These are phyloP conservation scores for Neria commutata DNA, from an alignment of 2,888 invertebrate genomes.

Conservation along the genomic window DNA sequence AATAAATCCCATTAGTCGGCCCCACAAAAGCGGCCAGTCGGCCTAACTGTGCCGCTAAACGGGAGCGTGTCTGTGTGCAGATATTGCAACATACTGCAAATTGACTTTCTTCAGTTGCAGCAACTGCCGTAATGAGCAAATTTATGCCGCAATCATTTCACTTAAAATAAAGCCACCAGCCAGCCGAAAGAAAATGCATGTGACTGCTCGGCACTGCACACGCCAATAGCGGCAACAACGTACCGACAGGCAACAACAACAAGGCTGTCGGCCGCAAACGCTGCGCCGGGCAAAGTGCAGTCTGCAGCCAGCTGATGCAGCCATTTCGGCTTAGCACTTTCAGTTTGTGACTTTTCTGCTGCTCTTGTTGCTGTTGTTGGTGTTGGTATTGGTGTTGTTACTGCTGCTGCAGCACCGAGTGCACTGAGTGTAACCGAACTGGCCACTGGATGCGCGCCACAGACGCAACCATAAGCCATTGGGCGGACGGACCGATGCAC, in stretches of 20 bases:
- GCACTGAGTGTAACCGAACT: not conserved
- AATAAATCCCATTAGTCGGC: too few relatives aligned
- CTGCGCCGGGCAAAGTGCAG: not conserved
- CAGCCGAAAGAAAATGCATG: constrained; percentile 5
- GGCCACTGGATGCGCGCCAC: not conserved
- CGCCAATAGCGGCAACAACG: constrained; percentile 6
- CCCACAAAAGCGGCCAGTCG: not conserved
- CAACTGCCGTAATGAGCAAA: not conserved
- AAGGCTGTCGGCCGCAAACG: not conserved
- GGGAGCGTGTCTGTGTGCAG: too few relatives aligned
- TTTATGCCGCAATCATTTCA: constrained; percentile 10
- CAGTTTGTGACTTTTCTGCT: too few relatives aligned
- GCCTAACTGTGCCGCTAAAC: too few relatives aligned
- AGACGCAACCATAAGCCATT: not conserved
- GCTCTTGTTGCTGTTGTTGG: too few relatives aligned
- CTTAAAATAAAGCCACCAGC: constrained; percentile 9
- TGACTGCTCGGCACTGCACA: not conserved
- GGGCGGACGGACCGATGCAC: not conserved
- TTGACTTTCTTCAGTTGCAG: constrained; percentile 1
- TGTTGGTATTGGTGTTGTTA: too few relatives aligned
- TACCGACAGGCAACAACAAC: too few relatives aligned
- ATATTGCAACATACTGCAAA: constrained; percentile 2
- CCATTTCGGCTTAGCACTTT: constrained; percentile 49
- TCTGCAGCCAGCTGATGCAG: constrained; percentile 28
- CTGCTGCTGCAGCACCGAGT: too few relatives aligned